phyloP scores from a whole-genome alignment of 2,888 invertebrate genomes.

The Subacronicta megacephala region DNA sequence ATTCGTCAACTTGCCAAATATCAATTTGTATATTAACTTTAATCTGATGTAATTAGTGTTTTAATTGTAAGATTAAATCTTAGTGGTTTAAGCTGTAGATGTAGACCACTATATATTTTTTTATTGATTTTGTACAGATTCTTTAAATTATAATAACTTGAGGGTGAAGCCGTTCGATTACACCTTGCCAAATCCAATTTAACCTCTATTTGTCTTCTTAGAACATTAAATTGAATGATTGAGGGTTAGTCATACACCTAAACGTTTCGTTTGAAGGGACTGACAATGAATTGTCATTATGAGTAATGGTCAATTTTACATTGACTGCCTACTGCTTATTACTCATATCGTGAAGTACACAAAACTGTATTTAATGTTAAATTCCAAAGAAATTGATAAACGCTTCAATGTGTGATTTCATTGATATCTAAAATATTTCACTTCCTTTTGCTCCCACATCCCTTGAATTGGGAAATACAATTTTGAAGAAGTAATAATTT shows the following conservation, averaged over 20 bases:
- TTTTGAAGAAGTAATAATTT: background rate
- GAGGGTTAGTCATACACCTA: slow-evolving; percentile 48
- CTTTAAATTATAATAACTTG: no score
- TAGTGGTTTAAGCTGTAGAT: no score
- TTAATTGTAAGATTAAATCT: no score
- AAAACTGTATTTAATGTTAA: slow-evolving; percentile 20
- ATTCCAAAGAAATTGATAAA: slow-evolving; percentile 1
- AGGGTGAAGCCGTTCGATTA: no score
- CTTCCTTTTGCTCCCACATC: no score
- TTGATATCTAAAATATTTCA: background rate
- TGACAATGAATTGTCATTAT: slow-evolving; percentile 54
- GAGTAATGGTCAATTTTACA: slow-evolving; percentile 50
- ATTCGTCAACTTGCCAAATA: no score
- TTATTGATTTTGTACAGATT: no score
- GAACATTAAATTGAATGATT: slow-evolving; percentile 45
- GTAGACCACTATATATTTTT: no score
- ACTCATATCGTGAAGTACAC: slow-evolving; percentile 41
- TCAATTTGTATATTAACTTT: no score
- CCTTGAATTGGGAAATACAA: background rate
- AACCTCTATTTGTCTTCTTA: slow-evolving; percentile 18
- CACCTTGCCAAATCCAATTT: no score
- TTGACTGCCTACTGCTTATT: slow-evolving; percentile 31
- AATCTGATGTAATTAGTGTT: no score
- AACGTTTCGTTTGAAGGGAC: slow-evolving; percentile 52
- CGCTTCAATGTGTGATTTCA: background rate